Evolutionary conservation across 2,797 vertebrate genomes (phyloP), one percentile per base, ranked within the genome.

Genomic region (Pangasius djambal): DNA sequence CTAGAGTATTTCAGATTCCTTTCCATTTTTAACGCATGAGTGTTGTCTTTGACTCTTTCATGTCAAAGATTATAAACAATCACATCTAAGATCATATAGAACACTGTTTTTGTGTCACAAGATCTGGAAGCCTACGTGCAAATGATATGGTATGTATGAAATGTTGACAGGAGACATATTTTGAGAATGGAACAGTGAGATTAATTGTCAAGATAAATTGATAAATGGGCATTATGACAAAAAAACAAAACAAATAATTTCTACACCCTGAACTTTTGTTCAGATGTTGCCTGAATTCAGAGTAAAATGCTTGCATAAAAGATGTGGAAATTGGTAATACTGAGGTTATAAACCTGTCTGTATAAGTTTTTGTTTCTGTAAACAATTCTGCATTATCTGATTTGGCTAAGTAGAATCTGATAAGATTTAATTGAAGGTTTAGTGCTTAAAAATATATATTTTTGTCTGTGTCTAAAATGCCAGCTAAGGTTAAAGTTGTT

Each of bases 101-200:
- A 48, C 10, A 50, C 6, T 0, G 44, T 50, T n/a, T 48, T 44
- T 50, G 22, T 50, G 18, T 50, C 4, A 50, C 25, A 25, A 75
- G 67, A n/a, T 40, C 63, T 31, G 18, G 65, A 69, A 65, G 52
- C 44, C 2, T 89, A 84, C 37, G 72, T 81, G 82, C n/a, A n/a
- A 22, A 50, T 85, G 37, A 79, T 52, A 67, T 34, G 37, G 86
- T 18, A 87, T 79, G 82, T 72, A 1, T 57, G 48, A 87, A 87
- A 89, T 89, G 86, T 87, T 44, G 89, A 77, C 78, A 25, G 70
- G 72, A 70, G 34, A 89, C 85, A 89, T 89, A 67, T 83, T 89
- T 84, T 84, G 4, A 89, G 50, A 87, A 83, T 28, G 69, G 50
- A 55, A 83, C 85, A 84, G 79, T 44, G 40, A 78, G 79, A 89